Base-by-base conservation (phyloP, 1,140 invertebrate genomes). In the Monomorium pharaonis region DNA sequence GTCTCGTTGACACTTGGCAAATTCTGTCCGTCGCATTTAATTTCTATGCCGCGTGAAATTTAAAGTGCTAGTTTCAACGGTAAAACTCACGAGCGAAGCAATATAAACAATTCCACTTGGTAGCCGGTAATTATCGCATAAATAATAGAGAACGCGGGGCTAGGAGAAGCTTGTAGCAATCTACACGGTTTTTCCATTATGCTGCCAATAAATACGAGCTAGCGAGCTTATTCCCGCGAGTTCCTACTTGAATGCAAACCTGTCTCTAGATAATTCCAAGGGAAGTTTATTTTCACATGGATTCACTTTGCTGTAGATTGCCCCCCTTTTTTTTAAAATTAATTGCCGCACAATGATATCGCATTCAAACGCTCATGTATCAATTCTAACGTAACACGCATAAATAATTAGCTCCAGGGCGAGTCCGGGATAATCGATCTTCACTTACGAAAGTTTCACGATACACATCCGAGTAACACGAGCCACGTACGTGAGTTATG, bases 101-200 rank as follows among this genome's bases (percentile, higher is more conserved):
- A 21, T 49, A 47, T 21, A n/a, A 62, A 63, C n/a, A 77, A 47
- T 47, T 77, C 42, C 5, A 12, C 2, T 10, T 44, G 1, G 24
- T 9, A 12, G 18, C 5, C 16, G n/a, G 6, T 63, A 63, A 63
- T 63, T 62, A 63, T 63, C 21, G 24, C 16, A 30, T 63, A 77
- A 30, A 77, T 77, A 62, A 76, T 62, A 63, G 6, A 30, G 5
- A 62, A 9, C 14, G n/a, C 14, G 3, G 24, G n/a, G 18, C 27
- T 51, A 5, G 4, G 16, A 10, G 75, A 62, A 14, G 3, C 18
- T 16, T 16, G 3, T 16, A 14, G 3, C 18, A 74, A 74, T 74
- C 18, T 74, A 74, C 49, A 77, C 33, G n/a, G 42, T 62, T 77
- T 21, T 62, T 63, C 24, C 24, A 58, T 24, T 58, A 33, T 30